Evolutionary conservation across 2,797 vertebrate genomes (phyloP), one percentile per base, ranked within the genome.

Genomic region (Morelia viridis): DNA sequence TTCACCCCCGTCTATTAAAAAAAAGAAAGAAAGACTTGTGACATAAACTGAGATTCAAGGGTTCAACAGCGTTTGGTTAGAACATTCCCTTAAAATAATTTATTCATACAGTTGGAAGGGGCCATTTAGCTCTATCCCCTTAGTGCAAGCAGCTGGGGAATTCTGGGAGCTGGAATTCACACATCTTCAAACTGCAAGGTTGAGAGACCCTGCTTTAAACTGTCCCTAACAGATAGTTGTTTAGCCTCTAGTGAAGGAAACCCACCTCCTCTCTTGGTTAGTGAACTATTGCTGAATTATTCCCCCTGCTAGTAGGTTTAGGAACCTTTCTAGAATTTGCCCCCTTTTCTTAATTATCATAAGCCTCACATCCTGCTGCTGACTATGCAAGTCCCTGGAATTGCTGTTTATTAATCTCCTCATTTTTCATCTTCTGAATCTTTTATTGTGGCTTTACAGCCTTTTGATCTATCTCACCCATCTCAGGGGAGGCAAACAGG

Each of bases 361-460:
- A 85, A 0, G 0, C 8, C 87, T 93, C 80, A 93, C 92, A 50
- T 92, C 53, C 92, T 22, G 85, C 10, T n/a, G 19, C 22, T 95
- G 93, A 91, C 89, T 85, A 94, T 85, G 12, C 64, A 60, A 91
- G 90, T 95, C 88, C n/a, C 93, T 61, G 89, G 91, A 96, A 94
- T 88, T 88, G 17, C 80, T 93, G 56, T 92, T 93, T 95, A 95
- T 94, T 95, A 94, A 96, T 95, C 88, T 93, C 28, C 76, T 93
- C 93, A 90, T 53, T 86, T 95, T 94, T 96, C 46, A 90, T 95
- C 61, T 31, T 94, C 87, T 88, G 76, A 94, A 93, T 90, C 71
- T 94, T 95, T 93, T 88, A 84, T 58, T 94, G 89, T 87, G 68
- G 90, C 88, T 92, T 95, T 84, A 87, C 56, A 90, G 24, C 6